Percentiles rank a stretch among this genome's conserved stretches.
Conservation (phyloP, 2,888 invertebrate genomes). For the Baronia brevicornis region DNA sequence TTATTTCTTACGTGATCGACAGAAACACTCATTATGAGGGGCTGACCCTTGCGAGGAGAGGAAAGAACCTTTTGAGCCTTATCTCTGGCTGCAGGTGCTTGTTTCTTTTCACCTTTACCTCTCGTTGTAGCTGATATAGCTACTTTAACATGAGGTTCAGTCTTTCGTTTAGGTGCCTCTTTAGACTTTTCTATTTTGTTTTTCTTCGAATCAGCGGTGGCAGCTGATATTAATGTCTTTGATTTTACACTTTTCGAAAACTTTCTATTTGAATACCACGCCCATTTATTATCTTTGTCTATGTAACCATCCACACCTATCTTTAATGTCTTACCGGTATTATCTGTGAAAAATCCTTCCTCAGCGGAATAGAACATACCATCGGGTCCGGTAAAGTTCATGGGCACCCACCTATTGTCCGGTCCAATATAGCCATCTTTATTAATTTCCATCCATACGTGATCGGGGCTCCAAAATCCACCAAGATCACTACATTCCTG, state of each 20-base stretch:
- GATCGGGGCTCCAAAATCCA: constrained; percentile 55
- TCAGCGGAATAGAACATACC: constrained; percentile 57
- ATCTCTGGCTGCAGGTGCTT: constrained; percentile 11
- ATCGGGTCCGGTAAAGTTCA: constrained; percentile 60
- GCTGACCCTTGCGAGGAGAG: constrained; percentile 26
- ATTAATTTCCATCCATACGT: constrained; percentile 57
- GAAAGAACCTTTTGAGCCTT: constrained; percentile 26
- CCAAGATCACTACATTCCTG: constrained; percentile 63
- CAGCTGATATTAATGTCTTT: constrained; percentile 28
- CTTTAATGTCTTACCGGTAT: constrained; percentile 34
- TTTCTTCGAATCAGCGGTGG: constrained; percentile 24
- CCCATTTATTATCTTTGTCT: constrained; percentile 60
- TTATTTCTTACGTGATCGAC: constrained; percentile 31
- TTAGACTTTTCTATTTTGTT: constrained; percentile 17
- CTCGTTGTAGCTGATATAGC: constrained; percentile 17
- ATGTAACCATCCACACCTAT: constrained; percentile 63
- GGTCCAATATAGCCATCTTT: constrained; percentile 64
- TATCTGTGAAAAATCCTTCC: constrained; percentile 53
- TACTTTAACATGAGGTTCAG: constrained; percentile 20
- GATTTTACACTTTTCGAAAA: constrained; percentile 26
- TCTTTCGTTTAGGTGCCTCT: constrained; percentile 18
- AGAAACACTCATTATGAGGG: constrained; percentile 43
- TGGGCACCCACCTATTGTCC: constrained; percentile 61
- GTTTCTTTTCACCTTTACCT: constrained; percentile 25
- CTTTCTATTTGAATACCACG: constrained; percentile 40